Base-by-base conservation (phyloP, 2,888 invertebrate genomes). In the Taphrorychus bicolor region DNA sequence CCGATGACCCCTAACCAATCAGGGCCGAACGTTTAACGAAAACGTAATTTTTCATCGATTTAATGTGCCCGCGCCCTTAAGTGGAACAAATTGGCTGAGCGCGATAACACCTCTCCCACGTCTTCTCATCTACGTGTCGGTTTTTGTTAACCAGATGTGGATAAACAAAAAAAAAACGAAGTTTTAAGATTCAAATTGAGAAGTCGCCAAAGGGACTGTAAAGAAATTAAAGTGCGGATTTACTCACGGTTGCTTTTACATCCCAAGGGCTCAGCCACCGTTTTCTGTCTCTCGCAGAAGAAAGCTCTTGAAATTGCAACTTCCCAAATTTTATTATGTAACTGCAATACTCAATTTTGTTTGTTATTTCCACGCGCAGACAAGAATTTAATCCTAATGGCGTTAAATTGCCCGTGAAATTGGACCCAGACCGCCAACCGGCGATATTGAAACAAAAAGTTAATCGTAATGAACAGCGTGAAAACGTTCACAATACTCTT, bases 351-450 rank as follows among this genome's bases (percentile, higher is more conserved):
- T 57, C 58, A 17, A 41, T 45, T 32, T 67, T 54, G 56, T 41
- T 24, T 24, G 57, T 41, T 67, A 67, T 67, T 67, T 67, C 49
- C 49, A 52, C 63, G 59, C 59, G 24, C 58, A 62, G 51, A 57
- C 58, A 62, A 52, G 63, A 67, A 59, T 63, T 67, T 67, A 68
- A 69, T 66, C 69, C 60, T 66, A 66, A 69, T 69, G 57, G 69
- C 42, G 62, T 69, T 69, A 69, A 69, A 69, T 69, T 69, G 66
- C 54, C 69, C 51, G 61, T 69, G 69, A 69, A 69, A 69, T 69
- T 66, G 62, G 42, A 65, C 58, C 59, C 66, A 60, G 49, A 59
- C 69, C 61, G 61, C 66, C 66, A 65, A 53, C 64, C 58, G 51
- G 61, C 66, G 60, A 69, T 65, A 69, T 65, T 57, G 57, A 69